These are phyloP conservation scores for Herpailurus yagouaroundi DNA, from an alignment of 2,113 vertebrate species.

Conservation along the genomic window DNA sequence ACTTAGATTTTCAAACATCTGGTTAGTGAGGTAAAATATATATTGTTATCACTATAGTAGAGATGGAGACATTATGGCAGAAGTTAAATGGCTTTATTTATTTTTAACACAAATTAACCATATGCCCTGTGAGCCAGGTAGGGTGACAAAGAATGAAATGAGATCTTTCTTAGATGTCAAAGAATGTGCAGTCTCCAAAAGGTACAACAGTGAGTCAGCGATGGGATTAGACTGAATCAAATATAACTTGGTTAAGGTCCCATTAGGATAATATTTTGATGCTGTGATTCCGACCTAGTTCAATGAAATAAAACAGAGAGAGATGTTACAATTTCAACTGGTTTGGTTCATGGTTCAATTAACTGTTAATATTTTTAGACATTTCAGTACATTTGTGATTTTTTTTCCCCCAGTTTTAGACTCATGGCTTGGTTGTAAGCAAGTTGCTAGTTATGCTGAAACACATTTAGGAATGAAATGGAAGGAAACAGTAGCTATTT, in stretches of 20 bases:
- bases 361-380: background rate
- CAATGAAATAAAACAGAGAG: background rate
- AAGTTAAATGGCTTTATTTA: background rate
- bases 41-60: background rate
- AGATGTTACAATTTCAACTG: background rate
- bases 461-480: background rate
- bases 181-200: background rate
- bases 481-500: background rate
- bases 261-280: background rate
- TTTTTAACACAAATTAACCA: background rate
- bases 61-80: background rate
- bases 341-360: background rate
- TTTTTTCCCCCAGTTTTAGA: background rate
- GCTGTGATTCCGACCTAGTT: background rate
- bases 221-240: background rate
- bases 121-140: background rate
- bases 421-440: background rate
- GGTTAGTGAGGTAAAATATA: background rate
- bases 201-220: background rate
- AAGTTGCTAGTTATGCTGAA: conserved; percentile 14
- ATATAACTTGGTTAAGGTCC: background rate
- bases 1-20: background rate
- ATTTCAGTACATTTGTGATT: background rate
- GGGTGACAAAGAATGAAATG: background rate
- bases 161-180: background rate